Evolutionary conservation across 1,140 invertebrate genomes (phyloP), one percentile per base, ranked within the genome.

Genomic region (Rhynchophorus ferrugineus): DNA sequence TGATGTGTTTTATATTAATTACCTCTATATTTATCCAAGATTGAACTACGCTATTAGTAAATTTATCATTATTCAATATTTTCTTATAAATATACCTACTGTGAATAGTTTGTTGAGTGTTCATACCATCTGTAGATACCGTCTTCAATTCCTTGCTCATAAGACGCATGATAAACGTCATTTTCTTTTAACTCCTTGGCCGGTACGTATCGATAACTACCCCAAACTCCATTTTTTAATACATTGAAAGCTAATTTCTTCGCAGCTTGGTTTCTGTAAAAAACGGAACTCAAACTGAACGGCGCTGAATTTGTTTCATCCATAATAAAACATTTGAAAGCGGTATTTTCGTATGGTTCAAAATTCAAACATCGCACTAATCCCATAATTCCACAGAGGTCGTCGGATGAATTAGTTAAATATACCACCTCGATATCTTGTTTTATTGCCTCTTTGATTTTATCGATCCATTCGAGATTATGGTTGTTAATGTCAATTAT

Each of bases 61-160:
- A n/a, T n/a, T n/a, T n/a, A n/a, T n/a, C n/a, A n/a, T n/a, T n/a
- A n/a, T n/a, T n/a, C n/a, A n/a, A n/a, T n/a, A n/a, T n/a, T n/a
- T n/a, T n/a, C n/a, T n/a, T n/a, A 3, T n/a, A 14, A 16, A 11
- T 9, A 9, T 20, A 55, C 53, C 44, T 44, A 55, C 53, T 46
- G 39, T 18, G 18, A 3, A 13, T 42, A 21, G 3, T 29, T 13
- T 6, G 11, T 41, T 42, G 77, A 74, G 44, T 79, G 83, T 67
- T 86, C 73, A 1, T 92, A 71, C 94, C 94, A 97, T 5, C 70
- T 78, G 1, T 97, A 65, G n/a, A n/a, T n/a, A n/a, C n/a, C n/a
- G n/a, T n/a, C n/a, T n/a, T n/a, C n/a, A n/a, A n/a, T n/a, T n/a
- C n/a, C n/a, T n/a, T n/a, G n/a, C n/a, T n/a, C 89, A 0, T 86